Evolutionary conservation across 1,140 invertebrate species (phyloP).

Genomic region (Carposina sasakii): DNA sequence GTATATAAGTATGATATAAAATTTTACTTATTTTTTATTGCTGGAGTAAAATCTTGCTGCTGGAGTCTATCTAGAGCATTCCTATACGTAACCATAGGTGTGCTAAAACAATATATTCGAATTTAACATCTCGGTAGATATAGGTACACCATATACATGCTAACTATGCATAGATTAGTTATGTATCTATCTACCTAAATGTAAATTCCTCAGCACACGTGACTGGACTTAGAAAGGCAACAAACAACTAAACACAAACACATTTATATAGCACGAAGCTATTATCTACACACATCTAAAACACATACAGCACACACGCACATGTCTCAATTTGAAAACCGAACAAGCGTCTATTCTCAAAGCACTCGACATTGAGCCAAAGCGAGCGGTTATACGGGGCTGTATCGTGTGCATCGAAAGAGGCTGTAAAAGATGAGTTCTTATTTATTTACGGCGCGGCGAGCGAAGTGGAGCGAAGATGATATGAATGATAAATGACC

Average conservation of each 20-base stretch:
- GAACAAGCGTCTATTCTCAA: constrained; percentile 18
- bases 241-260: constrained; percentile 28
- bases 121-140: too few species aligned
- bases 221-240: constrained; percentile 46
- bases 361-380: constrained; percentile 20
- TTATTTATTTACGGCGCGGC: constrained; percentile 72
- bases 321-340: constrained; percentile 23
- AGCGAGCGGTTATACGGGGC: constrained; percentile 13
- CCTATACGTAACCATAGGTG: too few species aligned
- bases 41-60: too few species aligned
- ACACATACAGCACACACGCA: constrained; percentile 55
- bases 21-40: too few species aligned
- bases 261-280: constrained; percentile 33
- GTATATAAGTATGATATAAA: too few species aligned
- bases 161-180: too few species aligned
- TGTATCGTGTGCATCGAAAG: constrained; percentile 28
- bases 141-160: too few species aligned
- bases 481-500: constrained; percentile 73
- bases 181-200: too few species aligned
- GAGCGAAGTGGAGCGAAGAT: constrained; percentile 72
- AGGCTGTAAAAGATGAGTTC: constrained; percentile 71
- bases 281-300: constrained; percentile 57
- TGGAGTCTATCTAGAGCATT: too few species aligned
- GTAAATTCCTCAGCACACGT: constrained; percentile 41
- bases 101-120: too few species aligned